Evolutionary conservation across 2,888 invertebrate genomes (phyloP), one percentile per base, ranked within the genome.

Genomic region (Trichogramma dendrolimi): DNA sequence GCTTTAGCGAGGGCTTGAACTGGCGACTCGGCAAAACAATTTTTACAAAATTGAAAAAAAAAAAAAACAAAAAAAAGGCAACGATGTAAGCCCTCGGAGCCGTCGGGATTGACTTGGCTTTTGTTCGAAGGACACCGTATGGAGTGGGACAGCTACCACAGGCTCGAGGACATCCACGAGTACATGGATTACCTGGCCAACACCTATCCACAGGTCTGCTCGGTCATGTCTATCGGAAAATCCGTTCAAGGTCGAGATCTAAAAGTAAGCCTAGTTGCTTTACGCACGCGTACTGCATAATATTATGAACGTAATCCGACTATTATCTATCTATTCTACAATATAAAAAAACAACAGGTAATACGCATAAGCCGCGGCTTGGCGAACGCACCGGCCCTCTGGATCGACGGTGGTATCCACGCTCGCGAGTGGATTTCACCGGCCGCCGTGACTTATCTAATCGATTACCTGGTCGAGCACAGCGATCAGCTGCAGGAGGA

Each of bases 361-460:
- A 63, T 84, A 5, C 80, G 87, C 72, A 87, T 91, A 65, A 90
- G 90, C 4, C 89, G 89, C 71, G 88, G 89, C 5, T 81, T 83
- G 42, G 70, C 79, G 0, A 78, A 78, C 5, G 88, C 86, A 65
- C 80, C 82, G 1, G 87, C 87, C 0, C 82, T 91, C 8, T 91
- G 90, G 90, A 79, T 90, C 49, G 90, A 90, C 71, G 89, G 87
- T 0, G 88, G 91, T 27, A 92, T 93, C 68, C 94, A 94, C 71
- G 91, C 93, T 0, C 84, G 96, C 38, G 96, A 96, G 81, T 96
- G 92, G 92, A 91, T 93, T 71, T 88, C 89, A 50, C 87, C 90
- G 0, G 90, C 92, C 0, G 84, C 88, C 0, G 90, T 90, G 4
- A 89, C 91, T 0, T 92, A 86, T 75, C 81, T 92, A 47, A 86